Percentiles rank a stretch among this genome's conserved stretches.
phyloP scores from a whole-genome alignment of 2,113 vertebrate genomes.

The Empidonax traillii region DNA sequence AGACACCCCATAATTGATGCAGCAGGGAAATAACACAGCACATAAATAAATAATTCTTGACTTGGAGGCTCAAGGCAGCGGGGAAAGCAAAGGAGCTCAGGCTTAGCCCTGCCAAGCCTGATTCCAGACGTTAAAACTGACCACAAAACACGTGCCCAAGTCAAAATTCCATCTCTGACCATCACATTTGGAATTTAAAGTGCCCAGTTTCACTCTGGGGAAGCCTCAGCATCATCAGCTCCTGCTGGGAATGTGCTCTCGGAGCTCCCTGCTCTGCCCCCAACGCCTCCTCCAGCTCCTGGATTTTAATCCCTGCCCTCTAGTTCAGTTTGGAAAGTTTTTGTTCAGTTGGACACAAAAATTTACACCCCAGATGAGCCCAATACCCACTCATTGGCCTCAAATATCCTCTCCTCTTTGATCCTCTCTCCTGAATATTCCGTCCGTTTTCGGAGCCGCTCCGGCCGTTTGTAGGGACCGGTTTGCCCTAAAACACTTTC shows the following conservation, averaged over 20 bases:
- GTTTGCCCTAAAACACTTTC: constrained; percentile 84
- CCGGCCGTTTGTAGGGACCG: constrained; percentile 86
- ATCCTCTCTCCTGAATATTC: constrained; percentile 86
- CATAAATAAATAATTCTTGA: not conserved
- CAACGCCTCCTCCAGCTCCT: not conserved
- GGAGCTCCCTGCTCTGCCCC: not conserved
- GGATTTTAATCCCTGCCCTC: not conserved
- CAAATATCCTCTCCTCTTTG: constrained; percentile 81
- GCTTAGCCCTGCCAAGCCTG: not conserved
- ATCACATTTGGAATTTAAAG: rapidly evolving
- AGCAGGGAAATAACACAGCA: not conserved
- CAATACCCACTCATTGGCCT: constrained; percentile 88
- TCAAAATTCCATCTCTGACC: not conserved
- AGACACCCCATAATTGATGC: not conserved
- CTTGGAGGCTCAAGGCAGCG: not conserved
- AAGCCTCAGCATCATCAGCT: rapidly evolving
- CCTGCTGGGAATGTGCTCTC: not conserved
- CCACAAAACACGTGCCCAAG: rapidly evolving
- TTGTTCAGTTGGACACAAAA: not conserved
- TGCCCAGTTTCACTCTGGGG: rapidly evolving
- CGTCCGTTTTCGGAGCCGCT: constrained; percentile 85
- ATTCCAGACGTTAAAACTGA: not conserved
- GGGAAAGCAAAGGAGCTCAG: not conserved
- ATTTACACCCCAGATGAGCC: too few relatives aligned
- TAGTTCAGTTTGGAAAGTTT: not conserved